Evolutionary conservation across 2,797 vertebrate species (phyloP).

Genomic region (Trachurus trachurus): DNA sequence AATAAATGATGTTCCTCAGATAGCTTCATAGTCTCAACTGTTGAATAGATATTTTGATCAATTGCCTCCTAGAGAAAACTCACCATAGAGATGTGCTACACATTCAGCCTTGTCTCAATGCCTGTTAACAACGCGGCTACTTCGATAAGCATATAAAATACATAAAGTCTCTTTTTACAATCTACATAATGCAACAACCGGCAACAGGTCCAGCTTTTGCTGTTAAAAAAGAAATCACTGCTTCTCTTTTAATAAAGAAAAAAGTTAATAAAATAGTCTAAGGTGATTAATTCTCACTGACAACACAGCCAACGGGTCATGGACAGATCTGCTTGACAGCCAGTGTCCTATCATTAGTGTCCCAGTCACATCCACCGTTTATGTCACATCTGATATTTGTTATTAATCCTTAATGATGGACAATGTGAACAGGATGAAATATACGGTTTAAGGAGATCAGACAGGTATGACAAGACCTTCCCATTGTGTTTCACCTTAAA

Average conservation of each 20-base stretch:
- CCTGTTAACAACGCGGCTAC: neutral
- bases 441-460: neutral
- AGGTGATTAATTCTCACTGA: neutral
- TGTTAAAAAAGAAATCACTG: neutral
- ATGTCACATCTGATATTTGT: slow-evolving; percentile 11
- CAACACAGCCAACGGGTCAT: slow-evolving; percentile 1
- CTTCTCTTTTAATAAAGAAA: neutral
- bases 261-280: neutral
- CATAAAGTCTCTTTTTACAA: neutral
- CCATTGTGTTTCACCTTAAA: neutral
- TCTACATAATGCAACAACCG: too few species aligned
- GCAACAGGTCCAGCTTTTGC: neutral
- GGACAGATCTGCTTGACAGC: slow-evolving; percentile 14
- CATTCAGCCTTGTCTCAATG: neutral
- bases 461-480: neutral
- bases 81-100: neutral
- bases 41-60: too few species aligned
- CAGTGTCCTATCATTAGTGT: slow-evolving; percentile 8
- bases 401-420: slow-evolving; percentile 18
- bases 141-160: neutral
- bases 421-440: neutral
- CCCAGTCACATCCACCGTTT: slow-evolving; percentile 16
- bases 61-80: neutral
- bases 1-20: too few species aligned
- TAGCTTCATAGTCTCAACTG: too few species aligned